phyloP scores from a whole-genome alignment of 2,113 vertebrate genomes.

The Plectropomus leopardus region DNA sequence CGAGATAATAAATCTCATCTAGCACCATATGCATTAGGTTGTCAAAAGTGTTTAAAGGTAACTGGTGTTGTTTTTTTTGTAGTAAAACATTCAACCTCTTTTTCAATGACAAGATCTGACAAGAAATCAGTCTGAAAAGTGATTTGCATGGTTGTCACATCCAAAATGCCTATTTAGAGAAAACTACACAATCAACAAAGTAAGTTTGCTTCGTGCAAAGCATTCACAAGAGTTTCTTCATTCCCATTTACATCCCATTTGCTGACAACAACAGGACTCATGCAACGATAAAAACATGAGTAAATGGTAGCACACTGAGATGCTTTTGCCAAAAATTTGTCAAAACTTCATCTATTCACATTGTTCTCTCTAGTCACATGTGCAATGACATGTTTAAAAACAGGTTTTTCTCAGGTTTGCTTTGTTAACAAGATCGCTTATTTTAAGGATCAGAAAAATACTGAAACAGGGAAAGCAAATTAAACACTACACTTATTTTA shows the following conservation, averaged over 20 bases:
- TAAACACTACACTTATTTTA: neutral
- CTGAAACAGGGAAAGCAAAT: neutral
- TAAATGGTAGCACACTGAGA: neutral
- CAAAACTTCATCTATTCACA: too few relatives aligned
- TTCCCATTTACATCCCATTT: too few relatives aligned
- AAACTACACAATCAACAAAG: neutral
- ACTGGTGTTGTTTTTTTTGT: neutral
- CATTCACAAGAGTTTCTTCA: neutral
- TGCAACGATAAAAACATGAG: neutral
- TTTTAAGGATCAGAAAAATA: neutral
- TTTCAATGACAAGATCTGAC: neutral
- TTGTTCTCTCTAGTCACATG: too few relatives aligned
- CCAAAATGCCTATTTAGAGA: neutral
- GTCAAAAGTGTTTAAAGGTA: neutral
- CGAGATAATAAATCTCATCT: neutral
- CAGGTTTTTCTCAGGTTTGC: neutral
- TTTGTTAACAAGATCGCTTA: neutral
- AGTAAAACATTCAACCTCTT: neutral
- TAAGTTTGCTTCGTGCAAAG: neutral
- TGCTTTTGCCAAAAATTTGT: neutral
- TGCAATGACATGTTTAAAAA: neutral
- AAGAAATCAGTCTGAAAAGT: neutral
- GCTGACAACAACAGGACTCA: neutral
- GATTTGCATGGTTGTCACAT: neutral
- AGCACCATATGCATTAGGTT: neutral